A percentile compares a stretch with the other conserved stretches of the same genome.
phyloP scores from a whole-genome alignment of 2,113 vertebrate genomes.

The Leptobrachium leishanense region DNA sequence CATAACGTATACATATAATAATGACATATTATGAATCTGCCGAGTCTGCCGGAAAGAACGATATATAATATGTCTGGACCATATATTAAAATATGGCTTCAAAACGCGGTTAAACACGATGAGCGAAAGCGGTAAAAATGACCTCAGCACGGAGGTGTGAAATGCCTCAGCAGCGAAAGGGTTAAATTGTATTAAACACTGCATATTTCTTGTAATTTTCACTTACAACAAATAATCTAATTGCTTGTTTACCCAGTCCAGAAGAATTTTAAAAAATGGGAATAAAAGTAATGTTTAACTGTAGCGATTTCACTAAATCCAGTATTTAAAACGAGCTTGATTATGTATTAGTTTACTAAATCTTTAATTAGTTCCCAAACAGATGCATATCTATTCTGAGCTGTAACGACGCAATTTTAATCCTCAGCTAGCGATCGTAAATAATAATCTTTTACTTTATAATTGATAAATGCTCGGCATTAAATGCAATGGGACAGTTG shows the following conservation, averaged over 20 bases:
- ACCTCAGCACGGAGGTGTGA: too few species aligned
- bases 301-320: not conserved
- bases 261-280: not conserved
- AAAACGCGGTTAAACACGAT: too few species aligned
- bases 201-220: too few species aligned
- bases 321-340: slow-evolving; percentile 49
- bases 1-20: too few species aligned
- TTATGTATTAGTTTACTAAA: slow-evolving; percentile 54
- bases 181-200: too few species aligned
- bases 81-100: too few species aligned
- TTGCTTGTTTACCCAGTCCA: slow-evolving; percentile 27
- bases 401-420: slow-evolving; percentile 54
- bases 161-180: too few species aligned
- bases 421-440: slow-evolving; percentile 51
- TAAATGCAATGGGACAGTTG: slow-evolving; percentile 60
- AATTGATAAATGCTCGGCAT: slow-evolving; percentile 56
- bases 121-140: too few species aligned
- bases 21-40: too few species aligned
- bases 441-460: slow-evolving; percentile 58
- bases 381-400: slow-evolving; percentile 31
- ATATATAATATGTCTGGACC: too few species aligned
- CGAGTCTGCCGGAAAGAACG: too few species aligned
- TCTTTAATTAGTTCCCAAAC: slow-evolving; percentile 38
- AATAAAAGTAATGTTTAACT: slow-evolving; percentile 6
- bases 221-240: not conserved